Base-by-base conservation (phyloP, 2,888 invertebrate genomes). In the Chironomus tentans region DNA sequence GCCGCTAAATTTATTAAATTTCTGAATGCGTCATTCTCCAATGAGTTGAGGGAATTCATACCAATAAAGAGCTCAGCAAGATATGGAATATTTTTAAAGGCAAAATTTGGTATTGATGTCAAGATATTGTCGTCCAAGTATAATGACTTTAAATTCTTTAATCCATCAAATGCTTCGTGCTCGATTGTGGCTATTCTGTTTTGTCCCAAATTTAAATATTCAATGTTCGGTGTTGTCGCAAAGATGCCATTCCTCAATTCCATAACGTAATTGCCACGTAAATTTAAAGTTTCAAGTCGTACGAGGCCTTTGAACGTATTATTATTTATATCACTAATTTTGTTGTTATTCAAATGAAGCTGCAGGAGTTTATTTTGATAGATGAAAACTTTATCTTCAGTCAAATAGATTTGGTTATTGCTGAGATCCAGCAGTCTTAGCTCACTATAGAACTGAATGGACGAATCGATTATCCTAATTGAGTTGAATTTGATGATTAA, bases 381-480 rank as follows among this genome's bases (percentile, higher is more conserved):
- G 75, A 85, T 85, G 81, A 90, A 89, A 79, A 88, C 88, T 68
- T 85, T 85, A 68, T 86, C 85, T 12, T 88, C 88, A 77, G 89
- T 87, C 80, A 85, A 87, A 73, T 88, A 85, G 77, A 90, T 83
- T 79, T 88, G 88, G 80, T 89, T 89, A 81, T 85, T 86, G 69
- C 88, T 88, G n/a, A 90, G 82, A 80, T 90, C 89, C 65, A 89
- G 87, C 81, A 87, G 87, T 78, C 86, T 87, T 38, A 90, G 83
- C 78, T 88, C 88, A n/a, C 87, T 86, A 82, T 90, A 90, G 82
- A 90, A 89, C 79, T 87, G 88, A 79, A 89, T 87, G 1, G 88
- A 88, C 0, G 88, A 88, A 80, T 89, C 89, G 61, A 89, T 87
- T 1, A 87, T 88, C 80, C 88, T 88, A 79, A 90, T 88, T 78